phyloP scores from a whole-genome alignment of 2,113 vertebrate species.

The Gobiocypris rarus region DNA sequence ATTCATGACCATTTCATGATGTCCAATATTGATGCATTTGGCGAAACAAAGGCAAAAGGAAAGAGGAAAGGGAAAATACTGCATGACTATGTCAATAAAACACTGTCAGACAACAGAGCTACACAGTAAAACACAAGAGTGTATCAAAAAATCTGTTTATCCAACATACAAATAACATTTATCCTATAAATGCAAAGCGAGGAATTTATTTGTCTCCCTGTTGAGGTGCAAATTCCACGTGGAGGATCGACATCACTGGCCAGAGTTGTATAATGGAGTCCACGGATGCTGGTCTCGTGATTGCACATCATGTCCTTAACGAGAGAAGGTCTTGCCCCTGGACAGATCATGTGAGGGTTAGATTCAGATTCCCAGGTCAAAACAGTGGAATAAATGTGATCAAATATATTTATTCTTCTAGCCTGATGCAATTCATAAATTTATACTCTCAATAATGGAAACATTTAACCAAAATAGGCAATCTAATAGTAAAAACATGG shows the following conservation, averaged over 20 bases:
- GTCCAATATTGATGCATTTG: constrained; percentile 48
- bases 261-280: constrained; percentile 62
- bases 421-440: not conserved
- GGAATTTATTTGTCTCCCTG: constrained; percentile 66
- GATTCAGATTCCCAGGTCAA: not conserved
- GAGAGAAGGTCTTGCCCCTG: constrained; percentile 96
- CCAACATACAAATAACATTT: constrained; percentile 77
- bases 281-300: constrained; percentile 57
- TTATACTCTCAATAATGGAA: not conserved
- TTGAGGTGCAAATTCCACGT: constrained; percentile 58
- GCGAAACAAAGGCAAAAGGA: constrained; percentile 30
- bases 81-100: constrained; percentile 42
- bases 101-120: constrained; percentile 41
- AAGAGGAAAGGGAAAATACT: constrained; percentile 45
- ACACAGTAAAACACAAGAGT: constrained; percentile 71
- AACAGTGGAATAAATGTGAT: not conserved
- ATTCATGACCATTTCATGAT: constrained; percentile 52
- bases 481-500: too few relatives aligned
- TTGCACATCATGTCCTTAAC: constrained; percentile 73
- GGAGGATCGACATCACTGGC: constrained; percentile 56
- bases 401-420: too few relatives aligned
- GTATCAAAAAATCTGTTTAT: constrained; percentile 75
- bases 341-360: constrained; percentile 55
- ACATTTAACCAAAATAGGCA: too few relatives aligned
- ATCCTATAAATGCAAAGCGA: constrained; percentile 76